These are phyloP conservation scores for Agrotis ipsilon DNA, from an alignment of 2,888 invertebrate genomes.

Conservation along the genomic window DNA sequence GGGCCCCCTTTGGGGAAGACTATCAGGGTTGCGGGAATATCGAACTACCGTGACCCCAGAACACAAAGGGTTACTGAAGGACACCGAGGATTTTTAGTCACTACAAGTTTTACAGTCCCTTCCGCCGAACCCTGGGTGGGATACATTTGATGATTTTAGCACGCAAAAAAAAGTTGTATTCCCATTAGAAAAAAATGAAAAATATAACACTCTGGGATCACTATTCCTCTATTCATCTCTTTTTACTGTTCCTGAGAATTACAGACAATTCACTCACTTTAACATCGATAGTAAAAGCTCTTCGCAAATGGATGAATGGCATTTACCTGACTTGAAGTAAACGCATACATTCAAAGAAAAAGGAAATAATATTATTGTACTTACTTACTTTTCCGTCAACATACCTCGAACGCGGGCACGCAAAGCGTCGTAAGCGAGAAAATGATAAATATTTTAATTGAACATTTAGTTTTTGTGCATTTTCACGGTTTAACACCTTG, in stretches of 20 bases:
- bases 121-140: too few species aligned
- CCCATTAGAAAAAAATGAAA: not conserved
- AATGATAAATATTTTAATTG: slow-evolving; percentile 72
- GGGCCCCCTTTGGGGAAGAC: too few species aligned
- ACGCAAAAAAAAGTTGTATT: not conserved
- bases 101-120: too few species aligned
- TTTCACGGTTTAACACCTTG: slow-evolving; percentile 65
- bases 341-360: not conserved
- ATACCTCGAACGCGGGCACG: slow-evolving; percentile 62
- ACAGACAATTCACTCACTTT: not conserved
- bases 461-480: slow-evolving; percentile 64
- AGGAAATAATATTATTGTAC: slow-evolving; percentile 4
- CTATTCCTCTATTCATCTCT: too few species aligned
- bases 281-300: not conserved
- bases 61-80: too few species aligned
- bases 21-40: too few species aligned
- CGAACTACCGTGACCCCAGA: too few species aligned
- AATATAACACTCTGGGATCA: not conserved
- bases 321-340: not conserved
- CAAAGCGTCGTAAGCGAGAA: slow-evolving; percentile 65
- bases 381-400: slow-evolving; percentile 17
- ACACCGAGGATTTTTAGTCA: too few species aligned
- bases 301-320: not conserved
- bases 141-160: too few species aligned
- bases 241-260: not conserved